Evolutionary conservation across 2,113 vertebrate species (phyloP).

Genomic region (Leptodactylus fuscus): DNA sequence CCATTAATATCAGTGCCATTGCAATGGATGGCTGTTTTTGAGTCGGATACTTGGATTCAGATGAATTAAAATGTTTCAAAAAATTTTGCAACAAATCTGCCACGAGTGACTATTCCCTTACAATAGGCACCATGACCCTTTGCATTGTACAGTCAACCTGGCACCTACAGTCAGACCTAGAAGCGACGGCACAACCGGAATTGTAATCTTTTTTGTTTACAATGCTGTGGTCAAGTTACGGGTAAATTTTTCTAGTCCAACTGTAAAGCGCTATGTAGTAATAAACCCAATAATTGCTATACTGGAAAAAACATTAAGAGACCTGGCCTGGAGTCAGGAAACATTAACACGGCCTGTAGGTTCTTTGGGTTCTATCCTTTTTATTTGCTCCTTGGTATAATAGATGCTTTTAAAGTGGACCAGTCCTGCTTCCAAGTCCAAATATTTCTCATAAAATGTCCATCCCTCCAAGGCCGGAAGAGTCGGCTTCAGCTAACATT

Average conservation of each 20-base stretch:
- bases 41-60: too few relatives aligned
- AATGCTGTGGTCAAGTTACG: not conserved
- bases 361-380: conserved; percentile 4
- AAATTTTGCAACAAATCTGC: too few relatives aligned
- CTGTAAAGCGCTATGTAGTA: conserved; percentile 12
- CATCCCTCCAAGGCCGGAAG: conserved; percentile 33
- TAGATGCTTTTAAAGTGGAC: conserved; percentile 25
- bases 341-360: conserved; percentile 16
- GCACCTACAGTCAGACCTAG: not conserved
- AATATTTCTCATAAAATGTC: conserved; percentile 22
- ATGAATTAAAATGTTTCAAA: too few relatives aligned
- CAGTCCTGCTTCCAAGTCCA: conserved; percentile 36
- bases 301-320: conserved; percentile 37
- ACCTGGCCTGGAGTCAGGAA: not conserved
- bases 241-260: not conserved
- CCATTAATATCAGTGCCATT: too few relatives aligned
- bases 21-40: too few relatives aligned
- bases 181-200: not conserved
- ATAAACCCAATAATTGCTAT: conserved; percentile 34
- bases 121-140: not conserved
- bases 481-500: conserved; percentile 38
- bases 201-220: not conserved
- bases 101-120: too few relatives aligned
- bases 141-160: not conserved
- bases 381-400: conserved; percentile 34